Base-by-base conservation (phyloP, 2,888 invertebrate genomes). In the Eilema griseolum region DNA sequence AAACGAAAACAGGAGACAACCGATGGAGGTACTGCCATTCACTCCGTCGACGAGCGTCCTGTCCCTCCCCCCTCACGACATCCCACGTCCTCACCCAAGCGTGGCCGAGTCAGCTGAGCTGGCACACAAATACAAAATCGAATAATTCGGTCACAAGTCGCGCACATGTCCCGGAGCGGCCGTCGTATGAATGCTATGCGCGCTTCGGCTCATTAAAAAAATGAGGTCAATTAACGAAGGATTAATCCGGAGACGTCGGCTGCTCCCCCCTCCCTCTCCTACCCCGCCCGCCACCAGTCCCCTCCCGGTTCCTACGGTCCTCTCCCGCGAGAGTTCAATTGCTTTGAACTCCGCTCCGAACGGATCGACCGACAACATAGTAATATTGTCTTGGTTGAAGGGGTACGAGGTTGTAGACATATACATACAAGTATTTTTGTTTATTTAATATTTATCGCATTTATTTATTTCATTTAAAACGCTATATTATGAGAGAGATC, bases 1-100 rank as follows among this genome's bases (percentile, higher is more conserved):
- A 99, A 99, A 97, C 98, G 98, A 97, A 98, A 98, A 97, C 98
- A 98, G 98, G 98, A 98, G 97, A 97, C 98, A 97, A 97, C 97
- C 97, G 98, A 98, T 97, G 98, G 98, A 98, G 98, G 98, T 98
- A 98, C 97, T 96, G 96, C 96, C 96, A 95, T 93, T 89, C 96
- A 89, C 90, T 89, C 92, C 90, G 89, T 89, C 92, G 92, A 88
- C 87, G 86, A 83, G 79, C 80, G 78, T 75, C 80, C 83, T 72
- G 41, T 66, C 76, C 66, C 74, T 63, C 71, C 72, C 66, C 66
- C 74, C 74, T 11, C 33, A 1, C 70, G 64, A 72, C 66, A 37
- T 63, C 72, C 80, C 67, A 23, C 24, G 60, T 77, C 81, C 78
- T 73, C 69, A 68, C 68, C 77, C 72, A 68, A 33, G 63, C 72